Evolutionary conservation across 53 echinoderm and acorn worm species (phyloP), one percentile per base, ranked within the genome.

Genomic region (Hippasteria phrygiana): DNA sequence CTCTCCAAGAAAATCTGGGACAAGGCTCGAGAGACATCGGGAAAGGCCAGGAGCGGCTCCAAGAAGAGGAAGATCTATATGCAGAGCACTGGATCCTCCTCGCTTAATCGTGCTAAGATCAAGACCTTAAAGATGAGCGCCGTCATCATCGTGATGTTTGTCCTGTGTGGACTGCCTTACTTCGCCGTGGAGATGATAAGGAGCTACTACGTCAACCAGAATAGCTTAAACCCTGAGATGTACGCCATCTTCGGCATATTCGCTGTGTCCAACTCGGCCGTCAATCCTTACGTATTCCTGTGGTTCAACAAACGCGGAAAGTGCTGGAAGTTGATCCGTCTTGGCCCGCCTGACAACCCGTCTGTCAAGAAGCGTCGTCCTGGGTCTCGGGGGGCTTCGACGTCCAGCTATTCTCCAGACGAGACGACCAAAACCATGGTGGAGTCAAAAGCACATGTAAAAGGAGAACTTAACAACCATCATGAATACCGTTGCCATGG

Each of bases 1-100:
- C 95, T 98, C 72, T 96, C 92, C 39, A 95, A 95, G 90, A 95
- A 95, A 67, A 97, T 97, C 38, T 93, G 93, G 94, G 95, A 97
- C 34, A 97, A 97, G 38, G 98, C 98, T 16, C 86, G 82, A 17
- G 94, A 94, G 46, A 95, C 92, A 0, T 74, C 92, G 32, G 88
- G 87, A 1, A 93, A 95, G 31, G 83, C 80, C 24, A 88, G 78
- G 31, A 91, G 78, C 8, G 69, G 55, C 29, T 81, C 88, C 54
- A 90, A 95, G 64, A 92, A 92, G 51, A 86, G 91, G 1, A 92
- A 92, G 46, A 72, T 97, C 81, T 91, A 78, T 22, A 71, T 97
- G 12, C 92, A 92, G 73, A 93, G 98, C 74, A 93, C 98, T 12
- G 94, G 98, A 2, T 92, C 95, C 17, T 91, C 89, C 12, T 92